These are phyloP conservation scores for Semnopithecus entellus DNA, from an alignment of 2,113 vertebrate genomes.

Conservation along the genomic window DNA sequence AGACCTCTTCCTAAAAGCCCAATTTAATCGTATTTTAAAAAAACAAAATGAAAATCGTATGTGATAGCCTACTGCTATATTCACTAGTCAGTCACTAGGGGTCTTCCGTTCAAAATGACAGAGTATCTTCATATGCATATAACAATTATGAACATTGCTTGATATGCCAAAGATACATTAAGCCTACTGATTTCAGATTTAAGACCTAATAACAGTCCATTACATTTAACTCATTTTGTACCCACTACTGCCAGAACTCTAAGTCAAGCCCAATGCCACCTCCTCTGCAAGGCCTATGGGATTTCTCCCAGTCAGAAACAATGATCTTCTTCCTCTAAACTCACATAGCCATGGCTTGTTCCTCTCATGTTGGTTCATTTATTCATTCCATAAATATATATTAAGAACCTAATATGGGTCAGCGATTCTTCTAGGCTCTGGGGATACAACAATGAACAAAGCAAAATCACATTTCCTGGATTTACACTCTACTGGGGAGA, in stretches of 20 bases:
- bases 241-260: not conserved
- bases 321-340: not conserved
- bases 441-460: not conserved
- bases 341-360: not conserved
- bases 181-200: not conserved
- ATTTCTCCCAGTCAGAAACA: constrained; percentile 13
- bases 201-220: not conserved
- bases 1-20: not conserved
- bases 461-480: not conserved
- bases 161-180: constrained; percentile 14
- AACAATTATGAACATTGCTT: not conserved
- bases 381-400: constrained; percentile 12
- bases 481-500: not conserved
- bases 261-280: not conserved
- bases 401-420: not conserved
- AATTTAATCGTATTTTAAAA: constrained; percentile 19
- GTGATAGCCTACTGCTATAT: not conserved
- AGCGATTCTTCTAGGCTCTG: not conserved
- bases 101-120: constrained; percentile 25
- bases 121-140: not conserved
- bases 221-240: not conserved
- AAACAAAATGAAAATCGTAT: constrained; percentile 10
- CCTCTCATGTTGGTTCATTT: not conserved
- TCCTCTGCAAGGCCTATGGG: not conserved
- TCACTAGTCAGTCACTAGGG: not conserved